Conservation (phyloP, 2,888 invertebrate species). For the Troglohyphantes excavatus region DNA sequence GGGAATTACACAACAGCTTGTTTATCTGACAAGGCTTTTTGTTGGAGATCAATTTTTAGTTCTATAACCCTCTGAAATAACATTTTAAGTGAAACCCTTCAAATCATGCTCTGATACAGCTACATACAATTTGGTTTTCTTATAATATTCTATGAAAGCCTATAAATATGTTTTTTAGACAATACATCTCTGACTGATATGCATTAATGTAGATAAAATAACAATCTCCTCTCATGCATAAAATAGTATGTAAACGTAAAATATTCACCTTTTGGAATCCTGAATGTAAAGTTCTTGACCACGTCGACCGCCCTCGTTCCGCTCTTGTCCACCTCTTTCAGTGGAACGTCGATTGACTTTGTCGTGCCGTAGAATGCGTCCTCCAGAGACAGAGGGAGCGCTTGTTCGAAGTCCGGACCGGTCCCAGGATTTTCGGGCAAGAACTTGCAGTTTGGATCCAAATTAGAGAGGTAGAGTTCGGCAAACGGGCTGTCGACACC, state of each 20-base stretch:
- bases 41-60: no score
- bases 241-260: background rate
- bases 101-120: no score
- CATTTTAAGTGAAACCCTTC: no score
- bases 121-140: background rate
- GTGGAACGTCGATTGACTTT: constrained; percentile 39
- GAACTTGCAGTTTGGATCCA: constrained; percentile 66
- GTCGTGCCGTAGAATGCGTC: constrained; percentile 65
- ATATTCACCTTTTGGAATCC: constrained; percentile 52
- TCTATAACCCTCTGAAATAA: no score
- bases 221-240: no score
- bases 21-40: no score
- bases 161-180: no score
- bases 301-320: constrained; percentile 20
- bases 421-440: constrained; percentile 29
- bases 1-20: no score
- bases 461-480: constrained; percentile 51
- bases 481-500: constrained; percentile 69
- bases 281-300: constrained; percentile 49
- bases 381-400: constrained; percentile 36
- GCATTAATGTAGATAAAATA: no score
- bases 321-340: constrained; percentile 46
- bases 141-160: background rate
- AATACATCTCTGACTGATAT: no score
- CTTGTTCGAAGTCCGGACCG: constrained; percentile 32